Evolutionary conservation across 2,113 vertebrate species (phyloP), one percentile per base, ranked within the genome.

Genomic region (Lucifuga dentata): DNA sequence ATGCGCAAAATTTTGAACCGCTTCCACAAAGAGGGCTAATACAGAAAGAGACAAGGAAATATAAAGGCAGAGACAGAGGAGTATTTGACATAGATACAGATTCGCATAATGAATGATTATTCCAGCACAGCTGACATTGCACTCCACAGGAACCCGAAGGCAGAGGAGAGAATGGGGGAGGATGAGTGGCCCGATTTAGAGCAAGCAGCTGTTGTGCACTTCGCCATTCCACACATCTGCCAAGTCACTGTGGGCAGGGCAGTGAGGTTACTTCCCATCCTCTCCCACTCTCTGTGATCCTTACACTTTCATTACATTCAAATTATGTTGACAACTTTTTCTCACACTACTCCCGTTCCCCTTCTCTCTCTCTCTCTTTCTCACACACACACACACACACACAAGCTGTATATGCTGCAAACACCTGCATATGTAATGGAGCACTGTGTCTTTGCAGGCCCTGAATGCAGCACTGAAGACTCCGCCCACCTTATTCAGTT

Each of bases 91-190:
- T 56, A 60, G 68, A 64, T 62, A 56, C 68, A 69, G 49, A 83
- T 72, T 40, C 61, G 66, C 76, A 79, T 89, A 82, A 80, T 86
- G 80, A 90, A 79, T 83, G 85, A 88, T 86, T 84, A 83, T 76
- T 89, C 70, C 66, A 80, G 85, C 83, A 41, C 3, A 33, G 83
- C 86, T 93, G 91, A 90, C 91, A 88, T 88, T 91, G 90, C 86
- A 66, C 89, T 86, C 89, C 58, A 69, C 83, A 41, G 90, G 90
- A 91, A 81, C 73, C 82, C 89, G 83, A 87, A 90, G 90, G 81
- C 81, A 87, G 82, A 80, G 74, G 67, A 72, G 76, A 59, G 80
- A 72, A 81, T 52, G 58, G 76, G 26, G 67, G 74, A 76, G 78
- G 76, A 73, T 55, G 51, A 46, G 65, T 48, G n/a, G 69, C 89